Conservation (phyloP, 2,888 invertebrate species). For the Noctua fimbriata region DNA sequence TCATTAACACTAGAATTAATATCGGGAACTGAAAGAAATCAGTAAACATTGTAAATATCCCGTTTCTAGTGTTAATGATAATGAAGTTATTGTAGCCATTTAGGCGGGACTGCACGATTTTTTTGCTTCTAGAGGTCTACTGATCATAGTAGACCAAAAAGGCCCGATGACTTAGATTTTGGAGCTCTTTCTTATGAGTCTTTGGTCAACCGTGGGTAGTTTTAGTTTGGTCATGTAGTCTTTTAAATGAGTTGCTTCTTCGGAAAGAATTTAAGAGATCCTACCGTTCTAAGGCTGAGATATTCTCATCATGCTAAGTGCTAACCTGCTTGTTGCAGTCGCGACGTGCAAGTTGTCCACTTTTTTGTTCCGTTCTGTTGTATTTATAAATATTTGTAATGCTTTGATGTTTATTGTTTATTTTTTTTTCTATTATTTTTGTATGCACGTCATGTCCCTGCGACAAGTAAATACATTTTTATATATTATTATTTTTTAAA, state of each 20-base stretch:
- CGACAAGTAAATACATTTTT: background rate
- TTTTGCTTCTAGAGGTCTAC: background rate
- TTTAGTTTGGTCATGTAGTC: background rate
- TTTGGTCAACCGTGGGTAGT: background rate
- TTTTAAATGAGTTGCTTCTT: background rate
- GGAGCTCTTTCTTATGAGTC: background rate
- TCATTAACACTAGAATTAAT: too few species aligned
- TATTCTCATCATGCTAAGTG: background rate
- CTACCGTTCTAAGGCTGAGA: background rate
- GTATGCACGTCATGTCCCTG: background rate
- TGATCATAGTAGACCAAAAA: background rate
- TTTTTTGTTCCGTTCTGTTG: background rate
- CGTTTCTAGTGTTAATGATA: too few species aligned
- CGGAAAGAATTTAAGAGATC: background rate
- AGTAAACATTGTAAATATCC: too few species aligned
- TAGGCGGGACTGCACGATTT: background rate
- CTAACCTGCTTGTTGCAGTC: background rate
- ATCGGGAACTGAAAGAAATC: too few species aligned
- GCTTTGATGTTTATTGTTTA: background rate
- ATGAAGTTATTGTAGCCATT: too few species aligned
- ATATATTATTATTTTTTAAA: too few species aligned
- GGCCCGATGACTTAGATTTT: background rate
- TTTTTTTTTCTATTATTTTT: background rate
- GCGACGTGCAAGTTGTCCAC: background rate
- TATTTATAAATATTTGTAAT: background rate